A percentile compares a stretch with the other conserved stretches of the same genome.
Conservation (phyloP, 2,888 invertebrate species). For the Drosophila formosana region DNA sequence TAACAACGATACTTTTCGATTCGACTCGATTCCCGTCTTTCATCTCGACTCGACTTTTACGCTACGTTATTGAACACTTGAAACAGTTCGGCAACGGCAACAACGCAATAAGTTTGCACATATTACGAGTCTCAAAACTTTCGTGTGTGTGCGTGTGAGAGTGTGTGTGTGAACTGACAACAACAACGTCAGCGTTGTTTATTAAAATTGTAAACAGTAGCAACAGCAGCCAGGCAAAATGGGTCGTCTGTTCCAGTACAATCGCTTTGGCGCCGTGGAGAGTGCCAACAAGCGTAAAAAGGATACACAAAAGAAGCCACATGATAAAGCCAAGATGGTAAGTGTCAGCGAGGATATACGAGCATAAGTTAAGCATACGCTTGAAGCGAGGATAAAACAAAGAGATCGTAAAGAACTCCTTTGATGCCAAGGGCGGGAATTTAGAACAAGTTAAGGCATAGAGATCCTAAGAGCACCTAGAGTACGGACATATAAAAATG, state of each 20-base stretch:
- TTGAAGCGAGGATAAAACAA: not conserved
- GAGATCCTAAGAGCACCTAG: too few species aligned
- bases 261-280: conserved; percentile 78
- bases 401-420: not conserved
- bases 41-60: conserved; percentile 19
- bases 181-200: conserved; percentile 38
- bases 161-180: conserved; percentile 29
- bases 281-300: conserved; percentile 68
- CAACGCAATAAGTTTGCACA: conserved; percentile 57
- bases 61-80: conserved; percentile 47
- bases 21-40: conserved; percentile 19
- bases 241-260: conserved; percentile 83
- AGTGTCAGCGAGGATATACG: conserved; percentile 25
- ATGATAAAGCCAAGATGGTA: conserved; percentile 72
- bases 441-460: too few species aligned
- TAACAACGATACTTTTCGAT: conserved; percentile 19
- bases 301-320: conserved; percentile 66
- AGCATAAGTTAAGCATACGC: not conserved
- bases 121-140: conserved; percentile 46
- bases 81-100: conserved; percentile 18
- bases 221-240: conserved; percentile 53
- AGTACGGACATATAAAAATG: too few species aligned
- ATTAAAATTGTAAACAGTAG: conserved; percentile 61
- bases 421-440: not conserved
- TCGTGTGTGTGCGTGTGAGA: conserved; percentile 23